A percentile compares a stretch with the other conserved stretches of the same genome.
These are phyloP conservation scores for Enhydra lutris DNA, from an alignment of 2,113 vertebrate genomes.

Conservation along the genomic window DNA sequence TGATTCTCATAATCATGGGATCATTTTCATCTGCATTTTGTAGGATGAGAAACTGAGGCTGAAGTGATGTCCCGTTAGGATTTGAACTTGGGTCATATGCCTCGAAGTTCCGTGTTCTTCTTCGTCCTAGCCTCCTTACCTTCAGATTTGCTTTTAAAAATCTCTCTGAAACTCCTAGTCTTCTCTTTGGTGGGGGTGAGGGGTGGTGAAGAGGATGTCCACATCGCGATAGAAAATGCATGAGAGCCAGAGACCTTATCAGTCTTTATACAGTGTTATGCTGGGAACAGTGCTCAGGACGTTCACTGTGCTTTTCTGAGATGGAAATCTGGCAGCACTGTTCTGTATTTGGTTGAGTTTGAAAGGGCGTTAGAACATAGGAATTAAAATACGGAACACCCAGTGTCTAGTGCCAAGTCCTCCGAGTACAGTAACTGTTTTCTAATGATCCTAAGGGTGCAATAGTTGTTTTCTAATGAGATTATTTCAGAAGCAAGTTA, in stretches of 20 bases:
- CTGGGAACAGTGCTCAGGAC: neutral
- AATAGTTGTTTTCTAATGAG: neutral
- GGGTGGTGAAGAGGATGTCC: neutral
- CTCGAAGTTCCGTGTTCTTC: neutral
- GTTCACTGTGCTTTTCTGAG: neutral
- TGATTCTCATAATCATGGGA: neutral
- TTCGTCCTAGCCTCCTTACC: neutral
- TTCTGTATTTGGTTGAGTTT: neutral
- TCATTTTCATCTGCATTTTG: slow-evolving; percentile 37
- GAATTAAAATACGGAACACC: neutral
- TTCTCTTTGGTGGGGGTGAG: neutral
- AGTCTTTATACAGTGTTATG: neutral
- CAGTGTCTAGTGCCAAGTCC: neutral
- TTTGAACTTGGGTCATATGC: neutral
- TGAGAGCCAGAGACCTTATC: neutral
- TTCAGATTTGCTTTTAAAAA: neutral
- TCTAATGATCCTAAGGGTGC: neutral
- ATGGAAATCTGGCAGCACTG: neutral
- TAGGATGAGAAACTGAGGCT: neutral
- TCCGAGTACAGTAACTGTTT: neutral
- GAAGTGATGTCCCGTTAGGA: neutral
- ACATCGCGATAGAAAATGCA: neutral
- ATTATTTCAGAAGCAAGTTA: slow-evolving; percentile 30
- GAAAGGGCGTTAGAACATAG: neutral
- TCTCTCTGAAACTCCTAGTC: neutral